Evolutionary conservation across 2,113 vertebrate species (phyloP).

Genomic region (Balaeniceps rex): DNA sequence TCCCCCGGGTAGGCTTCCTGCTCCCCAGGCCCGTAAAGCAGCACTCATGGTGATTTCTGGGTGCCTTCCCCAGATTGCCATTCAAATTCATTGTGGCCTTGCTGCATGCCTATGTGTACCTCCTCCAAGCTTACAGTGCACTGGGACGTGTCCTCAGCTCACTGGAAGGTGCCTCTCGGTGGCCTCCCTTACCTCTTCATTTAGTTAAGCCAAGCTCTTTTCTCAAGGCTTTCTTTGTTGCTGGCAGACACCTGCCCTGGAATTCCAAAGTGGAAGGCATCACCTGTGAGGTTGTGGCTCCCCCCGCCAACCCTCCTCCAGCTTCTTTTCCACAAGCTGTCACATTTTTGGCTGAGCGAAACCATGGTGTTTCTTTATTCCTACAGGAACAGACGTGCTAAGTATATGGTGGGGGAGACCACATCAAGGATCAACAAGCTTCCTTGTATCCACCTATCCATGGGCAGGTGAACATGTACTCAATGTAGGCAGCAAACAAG

Average conservation of each 20-base stretch:
- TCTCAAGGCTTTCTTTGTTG: not conserved
- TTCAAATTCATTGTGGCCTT: not conserved
- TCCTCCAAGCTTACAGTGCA: not conserved
- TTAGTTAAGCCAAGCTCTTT: not conserved
- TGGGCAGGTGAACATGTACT: not conserved
- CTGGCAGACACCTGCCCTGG: too few species aligned
- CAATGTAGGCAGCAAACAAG: not conserved
- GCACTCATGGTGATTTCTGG: not conserved
- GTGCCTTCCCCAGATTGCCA: not conserved
- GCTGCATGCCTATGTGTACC: not conserved
- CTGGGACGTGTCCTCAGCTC: too few species aligned
- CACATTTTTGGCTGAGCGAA: not conserved
- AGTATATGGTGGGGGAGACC: too few species aligned
- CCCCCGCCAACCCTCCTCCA: too few species aligned
- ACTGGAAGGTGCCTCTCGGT: not conserved
- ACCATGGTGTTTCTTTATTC: not conserved
- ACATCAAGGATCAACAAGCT: fast-evolving
- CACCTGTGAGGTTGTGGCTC: too few species aligned
- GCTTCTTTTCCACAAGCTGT: too few species aligned
- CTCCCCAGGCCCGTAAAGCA: not conserved
- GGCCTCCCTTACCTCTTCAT: too few species aligned
- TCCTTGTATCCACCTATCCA: not conserved
- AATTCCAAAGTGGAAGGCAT: not conserved
- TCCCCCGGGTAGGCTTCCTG: too few species aligned
- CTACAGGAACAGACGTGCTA: too few species aligned